Evolutionary conservation across 2,113 vertebrate genomes (phyloP), one percentile per base, ranked within the genome.

Genomic region (Oncorhynchus mykiss): DNA sequence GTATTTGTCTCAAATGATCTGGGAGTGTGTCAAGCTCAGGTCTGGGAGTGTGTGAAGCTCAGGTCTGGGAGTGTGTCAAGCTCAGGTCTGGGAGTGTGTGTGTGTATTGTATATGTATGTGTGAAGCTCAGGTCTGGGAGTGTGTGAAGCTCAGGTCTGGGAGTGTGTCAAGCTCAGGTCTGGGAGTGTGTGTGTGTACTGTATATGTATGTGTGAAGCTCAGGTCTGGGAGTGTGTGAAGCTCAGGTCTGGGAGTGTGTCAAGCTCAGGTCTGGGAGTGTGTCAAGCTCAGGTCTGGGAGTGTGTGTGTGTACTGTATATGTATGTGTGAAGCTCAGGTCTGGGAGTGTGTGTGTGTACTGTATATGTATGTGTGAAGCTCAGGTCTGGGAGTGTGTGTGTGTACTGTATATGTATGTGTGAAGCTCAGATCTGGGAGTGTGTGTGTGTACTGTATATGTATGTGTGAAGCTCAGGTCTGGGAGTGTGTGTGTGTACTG

Each of bases 1-100:
- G 91, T 93, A 89, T 79, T 73, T 85, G 87, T 91, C 88, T 34
- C 67, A 77, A 73, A 74, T 54, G 70, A 45, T 54, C 4, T 54
- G 51, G 49, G 16, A 78, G 67, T 71, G 64, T 79, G 31, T 69
- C 65, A 67, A 29, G 51, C 72, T 24, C 4, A 62, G 34, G n/a
- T 64, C 13, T 24, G 57, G 27, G 75, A 18, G 48, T 66, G 64
- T 76, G 75, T 68, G 49, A 67, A 27, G 51, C 72, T 20, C 4
- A 62, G 34, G n/a, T 62, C 13, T 22, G 54, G 25, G 75, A 11
- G 60, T 66, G 64, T 76, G 75, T 76, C 0, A 67, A 29, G 51
- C 72, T 22, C 4, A 62, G 34, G n/a, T 64, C 13, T 24, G 54
- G 25, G 75, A 12, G 48, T 67, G 64, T 76, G 31, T 69, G 62